Evolutionary conservation across 2,113 vertebrate species (phyloP).

Genomic region (Epinephelus fuscoguttatus): DNA sequence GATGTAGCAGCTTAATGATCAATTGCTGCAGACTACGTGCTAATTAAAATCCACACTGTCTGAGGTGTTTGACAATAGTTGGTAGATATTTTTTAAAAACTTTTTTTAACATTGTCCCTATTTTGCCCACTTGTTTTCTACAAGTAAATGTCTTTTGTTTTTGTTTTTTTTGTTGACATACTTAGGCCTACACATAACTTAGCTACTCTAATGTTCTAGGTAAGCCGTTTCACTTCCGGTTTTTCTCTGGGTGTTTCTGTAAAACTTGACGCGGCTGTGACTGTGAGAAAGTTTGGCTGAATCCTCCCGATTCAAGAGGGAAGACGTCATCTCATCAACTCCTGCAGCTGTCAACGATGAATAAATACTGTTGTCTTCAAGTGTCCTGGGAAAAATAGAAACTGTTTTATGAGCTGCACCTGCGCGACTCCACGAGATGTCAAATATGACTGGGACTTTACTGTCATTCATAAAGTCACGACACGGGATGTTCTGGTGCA

Average conservation of each 20-base stretch:
- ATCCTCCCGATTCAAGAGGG: conserved; percentile 42
- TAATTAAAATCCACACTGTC: not conserved
- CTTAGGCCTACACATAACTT: too few relatives aligned
- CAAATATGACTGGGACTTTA: not conserved
- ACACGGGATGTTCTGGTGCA: not conserved
- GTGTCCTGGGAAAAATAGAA: conserved; percentile 53
- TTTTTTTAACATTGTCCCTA: too few relatives aligned
- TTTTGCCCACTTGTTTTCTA: too few relatives aligned
- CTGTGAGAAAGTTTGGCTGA: conserved; percentile 65
- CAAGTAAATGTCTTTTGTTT: not conserved
- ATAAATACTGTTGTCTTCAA: conserved; percentile 61
- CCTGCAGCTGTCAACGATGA: conserved; percentile 69
- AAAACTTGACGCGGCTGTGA: conserved; percentile 21
- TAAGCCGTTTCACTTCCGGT: not conserved
- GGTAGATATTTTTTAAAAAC: not conserved
- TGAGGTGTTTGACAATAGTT: not conserved
- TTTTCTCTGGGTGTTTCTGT: not conserved
- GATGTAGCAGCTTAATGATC: not conserved
- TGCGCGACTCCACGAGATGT: not conserved
- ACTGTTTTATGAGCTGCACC: not conserved
- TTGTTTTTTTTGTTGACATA: not conserved
- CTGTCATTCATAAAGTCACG: not conserved
- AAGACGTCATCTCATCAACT: conserved; percentile 66
- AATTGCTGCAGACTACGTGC: not conserved
- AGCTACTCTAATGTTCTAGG: not conserved